phyloP scores from a whole-genome alignment of 2,888 invertebrate species.

The Caenorhabditis sp. region DNA sequence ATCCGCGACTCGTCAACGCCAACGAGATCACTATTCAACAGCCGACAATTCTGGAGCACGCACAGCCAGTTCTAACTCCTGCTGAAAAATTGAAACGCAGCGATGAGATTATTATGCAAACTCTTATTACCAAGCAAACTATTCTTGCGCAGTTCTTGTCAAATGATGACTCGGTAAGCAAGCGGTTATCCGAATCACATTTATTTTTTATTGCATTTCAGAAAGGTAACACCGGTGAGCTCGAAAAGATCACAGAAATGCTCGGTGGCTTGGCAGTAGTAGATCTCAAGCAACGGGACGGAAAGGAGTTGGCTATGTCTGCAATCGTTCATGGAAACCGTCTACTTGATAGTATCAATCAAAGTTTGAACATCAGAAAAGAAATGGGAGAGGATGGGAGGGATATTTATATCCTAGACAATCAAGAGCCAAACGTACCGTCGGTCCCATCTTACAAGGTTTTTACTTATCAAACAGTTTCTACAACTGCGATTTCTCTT shows the following conservation, averaged over 20 bases:
- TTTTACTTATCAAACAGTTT: too few relatives aligned
- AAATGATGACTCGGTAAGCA: conserved; percentile 70
- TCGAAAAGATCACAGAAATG: conserved; percentile 89
- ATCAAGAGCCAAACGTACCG: conserved; percentile 73
- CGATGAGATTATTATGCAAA: conserved; percentile 80
- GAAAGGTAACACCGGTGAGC: conserved; percentile 74
- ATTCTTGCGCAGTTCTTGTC: conserved; percentile 77
- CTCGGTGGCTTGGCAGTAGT: conserved; percentile 93
- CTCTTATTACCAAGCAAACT: conserved; percentile 78
- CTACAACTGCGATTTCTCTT: background rate
- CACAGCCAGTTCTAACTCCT: conserved; percentile 84
- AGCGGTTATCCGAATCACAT: too few relatives aligned
- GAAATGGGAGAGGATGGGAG: conserved; percentile 71
- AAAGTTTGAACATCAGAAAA: conserved; percentile 74
- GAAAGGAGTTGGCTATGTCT: conserved; percentile 81
- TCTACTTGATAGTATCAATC: conserved; percentile 79
- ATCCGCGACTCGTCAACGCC: conserved; percentile 81
- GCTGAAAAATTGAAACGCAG: conserved; percentile 83
- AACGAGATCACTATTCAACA: conserved; percentile 81
- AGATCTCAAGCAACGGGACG: conserved; percentile 83
- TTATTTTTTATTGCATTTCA: too few relatives aligned
- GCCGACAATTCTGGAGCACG: conserved; percentile 83
- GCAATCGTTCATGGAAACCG: conserved; percentile 83
- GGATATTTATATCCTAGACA: conserved; percentile 68
- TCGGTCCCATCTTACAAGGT: conserved; percentile 81